Evolutionary conservation across 2,888 invertebrate species (phyloP).

Genomic region (Adelphocoris suturalis): DNA sequence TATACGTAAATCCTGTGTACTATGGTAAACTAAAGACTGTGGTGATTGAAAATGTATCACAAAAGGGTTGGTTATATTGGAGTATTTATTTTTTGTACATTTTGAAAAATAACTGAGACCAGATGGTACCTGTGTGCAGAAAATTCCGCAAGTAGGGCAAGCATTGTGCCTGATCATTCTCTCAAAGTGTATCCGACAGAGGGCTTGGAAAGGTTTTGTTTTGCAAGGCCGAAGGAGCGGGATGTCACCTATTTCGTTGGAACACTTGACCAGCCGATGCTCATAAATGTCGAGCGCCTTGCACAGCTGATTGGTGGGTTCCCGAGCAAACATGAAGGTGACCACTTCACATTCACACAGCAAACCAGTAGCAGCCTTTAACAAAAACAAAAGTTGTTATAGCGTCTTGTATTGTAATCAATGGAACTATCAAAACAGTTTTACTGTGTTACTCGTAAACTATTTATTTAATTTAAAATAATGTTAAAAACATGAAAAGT

Average conservation of each 20-base stretch:
- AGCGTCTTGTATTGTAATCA: no score
- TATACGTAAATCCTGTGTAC: no score
- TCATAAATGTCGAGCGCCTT: conserved; percentile 88
- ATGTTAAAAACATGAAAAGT: no score
- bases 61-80: no score
- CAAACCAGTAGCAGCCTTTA: conserved; percentile 23
- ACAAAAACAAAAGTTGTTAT: not conserved
- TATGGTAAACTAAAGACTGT: no score
- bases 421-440: no score
- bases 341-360: conserved; percentile 78
- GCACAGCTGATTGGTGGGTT: conserved; percentile 79
- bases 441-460: no score
- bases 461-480: no score
- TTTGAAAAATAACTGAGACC: not conserved
- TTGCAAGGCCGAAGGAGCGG: conserved; percentile 86
- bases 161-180: conserved; percentile 90
- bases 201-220: conserved; percentile 83
- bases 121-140: conserved; percentile 88
- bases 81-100: no score
- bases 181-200: conserved; percentile 89
- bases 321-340: conserved; percentile 44
- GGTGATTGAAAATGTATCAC: no score
- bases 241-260: conserved; percentile 83
- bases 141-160: conserved; percentile 93
- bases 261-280: conserved; percentile 88